A percentile compares a stretch with the other conserved stretches of the same genome.
Evolutionary conservation across 1,140 invertebrate species (phyloP).

Genomic region (Liolophura sinensis): DNA sequence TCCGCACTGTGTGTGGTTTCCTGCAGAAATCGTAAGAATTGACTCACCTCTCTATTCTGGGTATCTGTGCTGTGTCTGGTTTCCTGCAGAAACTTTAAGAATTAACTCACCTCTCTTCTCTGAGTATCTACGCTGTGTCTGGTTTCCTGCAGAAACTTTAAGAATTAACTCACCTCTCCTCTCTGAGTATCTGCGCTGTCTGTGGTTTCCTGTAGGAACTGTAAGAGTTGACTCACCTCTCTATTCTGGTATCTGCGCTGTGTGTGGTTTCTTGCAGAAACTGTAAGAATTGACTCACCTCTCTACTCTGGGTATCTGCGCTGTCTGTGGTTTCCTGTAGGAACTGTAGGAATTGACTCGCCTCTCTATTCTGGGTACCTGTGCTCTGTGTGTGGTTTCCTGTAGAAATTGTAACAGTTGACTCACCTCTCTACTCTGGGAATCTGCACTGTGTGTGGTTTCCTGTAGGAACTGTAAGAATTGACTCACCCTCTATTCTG

Average conservation of each 20-base stretch:
- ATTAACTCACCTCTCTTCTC: slow-evolving; percentile 71
- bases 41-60: slow-evolving; percentile 65
- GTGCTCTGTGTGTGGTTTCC: too few species aligned
- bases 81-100: slow-evolving; percentile 70
- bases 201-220: too few species aligned
- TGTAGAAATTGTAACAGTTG: background rate
- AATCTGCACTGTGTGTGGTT: slow-evolving; percentile 63
- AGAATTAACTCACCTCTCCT: slow-evolving; percentile 71
- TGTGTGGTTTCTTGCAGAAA: too few species aligned
- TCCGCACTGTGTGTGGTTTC: too few species aligned
- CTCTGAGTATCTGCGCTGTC: too few species aligned
- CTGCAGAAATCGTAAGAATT: background rate
- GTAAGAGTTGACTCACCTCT: too few species aligned
- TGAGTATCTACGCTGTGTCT: slow-evolving; percentile 65
- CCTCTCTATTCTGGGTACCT: too few species aligned
- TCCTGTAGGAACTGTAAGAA: slow-evolving; percentile 71
- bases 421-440: slow-evolving; percentile 65
- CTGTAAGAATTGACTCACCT: too few species aligned
- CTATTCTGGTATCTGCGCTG: too few species aligned
- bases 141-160: slow-evolving; percentile 69
- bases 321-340: too few species aligned
- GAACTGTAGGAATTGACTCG: too few species aligned
- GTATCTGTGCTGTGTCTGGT: slow-evolving; percentile 63
- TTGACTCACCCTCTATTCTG: slow-evolving; percentile 70
- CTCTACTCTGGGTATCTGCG: too few species aligned